Percentiles rank a stretch among this genome's conserved stretches.
Conservation (phyloP, 2,113 vertebrate species). For the Melanostigma gelatinosum region DNA sequence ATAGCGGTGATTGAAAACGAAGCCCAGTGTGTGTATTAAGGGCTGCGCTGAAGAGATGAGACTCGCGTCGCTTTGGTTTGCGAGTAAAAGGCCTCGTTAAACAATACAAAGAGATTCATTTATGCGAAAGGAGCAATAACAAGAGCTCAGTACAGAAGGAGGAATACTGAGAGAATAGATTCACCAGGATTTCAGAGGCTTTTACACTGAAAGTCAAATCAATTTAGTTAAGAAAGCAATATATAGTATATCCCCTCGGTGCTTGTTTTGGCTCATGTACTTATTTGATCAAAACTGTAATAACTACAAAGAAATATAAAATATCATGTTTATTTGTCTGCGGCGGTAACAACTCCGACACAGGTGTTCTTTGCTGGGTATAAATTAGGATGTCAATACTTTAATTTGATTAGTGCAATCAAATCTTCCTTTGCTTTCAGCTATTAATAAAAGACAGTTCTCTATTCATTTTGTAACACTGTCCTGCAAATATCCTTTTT, state of each 20-base stretch:
- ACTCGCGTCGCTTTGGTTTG: not conserved
- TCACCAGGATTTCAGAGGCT: not conserved
- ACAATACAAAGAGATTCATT: not conserved
- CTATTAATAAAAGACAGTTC: no score
- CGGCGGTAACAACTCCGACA: no score
- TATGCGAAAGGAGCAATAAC: not conserved
- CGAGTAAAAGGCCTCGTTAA: not conserved
- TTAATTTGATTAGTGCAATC: not conserved
- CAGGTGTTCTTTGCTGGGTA: not conserved
- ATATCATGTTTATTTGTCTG: not conserved
- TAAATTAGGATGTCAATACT: not conserved
- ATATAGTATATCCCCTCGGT: no score
- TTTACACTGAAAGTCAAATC: not conserved
- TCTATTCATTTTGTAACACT: no score
- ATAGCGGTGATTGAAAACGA: slow-evolving; percentile 45
- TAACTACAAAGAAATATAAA: not conserved
- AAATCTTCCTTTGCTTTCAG: no score
- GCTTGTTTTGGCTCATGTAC: not conserved
- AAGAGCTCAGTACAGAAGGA: not conserved
- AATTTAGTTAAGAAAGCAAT: not conserved
- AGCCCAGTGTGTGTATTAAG: slow-evolving; percentile 17
- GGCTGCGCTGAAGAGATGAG: not conserved
- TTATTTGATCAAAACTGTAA: not conserved
- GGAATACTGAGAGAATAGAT: not conserved
- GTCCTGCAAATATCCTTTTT: no score